Base-by-base conservation (phyloP, 2,113 vertebrate species). In the Nematolebias whitei region DNA sequence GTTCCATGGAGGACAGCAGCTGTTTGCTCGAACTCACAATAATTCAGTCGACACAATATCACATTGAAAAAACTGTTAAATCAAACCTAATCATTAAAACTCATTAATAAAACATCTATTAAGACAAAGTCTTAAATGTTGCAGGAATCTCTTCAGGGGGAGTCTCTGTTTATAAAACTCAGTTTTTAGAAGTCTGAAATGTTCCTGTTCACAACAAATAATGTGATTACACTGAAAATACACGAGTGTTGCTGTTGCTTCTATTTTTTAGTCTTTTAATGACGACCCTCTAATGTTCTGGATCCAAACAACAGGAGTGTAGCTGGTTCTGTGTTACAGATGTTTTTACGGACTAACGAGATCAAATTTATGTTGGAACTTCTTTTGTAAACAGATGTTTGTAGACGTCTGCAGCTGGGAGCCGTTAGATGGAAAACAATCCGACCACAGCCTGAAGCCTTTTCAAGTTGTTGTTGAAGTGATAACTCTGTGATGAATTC, bases 311-410 rank as follows among this genome's bases (percentile, higher is more conserved):
- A 29, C 26, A 35, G 15, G 15, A n/a, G 8, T 8, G 3, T 26
- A 26, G 1, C 14, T 19, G 18, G 29, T n/a, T 35, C 51, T 50
- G 49, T 14, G 49, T 26, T 24, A 14, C 22, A 51, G 22, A 51
- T 26, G 23, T 51, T 51, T 14, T 14, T 26, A 51, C 49, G 7
- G 22, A 14, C 12, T 20, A 7, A 55, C 13, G 39, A 20, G 39
- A 55, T 3, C 20, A 39, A 39, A 55, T 12, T 15, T 7, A 4
- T 53, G 51, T 35, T 53, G 13, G 32, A 55, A 14, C 39, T 53
- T 13, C 29, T 54, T 38, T 54, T 54, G 52, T 38, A 54, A 54
- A n/a, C 18, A 54, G 52, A 38, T 52, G 49, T 16, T 51, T 26
- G 22, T 16, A 16, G 49, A 51, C 9, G 48, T 23, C 12, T 16